Evolutionary conservation across 2,113 vertebrate genomes (phyloP).

Genomic region (Pongo pygmaeus): DNA sequence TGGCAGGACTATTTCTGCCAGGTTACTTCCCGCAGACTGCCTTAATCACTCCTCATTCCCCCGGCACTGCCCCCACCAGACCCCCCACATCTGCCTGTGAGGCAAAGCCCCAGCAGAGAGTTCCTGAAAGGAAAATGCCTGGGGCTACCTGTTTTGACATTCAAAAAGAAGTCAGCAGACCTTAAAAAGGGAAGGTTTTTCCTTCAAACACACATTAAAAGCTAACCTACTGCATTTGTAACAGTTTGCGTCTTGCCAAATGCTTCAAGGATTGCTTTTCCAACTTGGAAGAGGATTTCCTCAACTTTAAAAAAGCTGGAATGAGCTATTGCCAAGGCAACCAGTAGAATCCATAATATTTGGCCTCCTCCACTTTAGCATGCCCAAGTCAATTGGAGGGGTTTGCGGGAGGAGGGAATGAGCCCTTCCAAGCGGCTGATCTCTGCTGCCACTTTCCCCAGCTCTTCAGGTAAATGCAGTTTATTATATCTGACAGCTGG

Average conservation of each 20-base stretch:
- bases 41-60: not conserved
- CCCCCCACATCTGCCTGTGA: not conserved
- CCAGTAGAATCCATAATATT: not conserved
- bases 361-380: not conserved
- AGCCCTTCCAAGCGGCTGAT: not conserved
- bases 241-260: not conserved
- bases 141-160: not conserved
- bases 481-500: not conserved
- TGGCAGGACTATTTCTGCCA: not conserved
- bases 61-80: no score
- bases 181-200: not conserved
- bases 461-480: not conserved
- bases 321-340: conserved; percentile 57
- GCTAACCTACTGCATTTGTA: not conserved
- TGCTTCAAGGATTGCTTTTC: not conserved
- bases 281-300: not conserved
- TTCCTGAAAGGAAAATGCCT: not conserved
- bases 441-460: not conserved
- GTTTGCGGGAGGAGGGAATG: not conserved
- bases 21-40: not conserved
- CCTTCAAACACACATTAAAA: not conserved
- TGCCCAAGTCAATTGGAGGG: not conserved
- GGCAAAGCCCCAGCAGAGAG: not conserved
- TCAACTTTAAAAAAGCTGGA: conserved; percentile 56
- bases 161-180: not conserved